Evolutionary conservation across 2,113 vertebrate species (phyloP), one percentile per base, ranked within the genome.

Genomic region (Microcebus murinus): DNA sequence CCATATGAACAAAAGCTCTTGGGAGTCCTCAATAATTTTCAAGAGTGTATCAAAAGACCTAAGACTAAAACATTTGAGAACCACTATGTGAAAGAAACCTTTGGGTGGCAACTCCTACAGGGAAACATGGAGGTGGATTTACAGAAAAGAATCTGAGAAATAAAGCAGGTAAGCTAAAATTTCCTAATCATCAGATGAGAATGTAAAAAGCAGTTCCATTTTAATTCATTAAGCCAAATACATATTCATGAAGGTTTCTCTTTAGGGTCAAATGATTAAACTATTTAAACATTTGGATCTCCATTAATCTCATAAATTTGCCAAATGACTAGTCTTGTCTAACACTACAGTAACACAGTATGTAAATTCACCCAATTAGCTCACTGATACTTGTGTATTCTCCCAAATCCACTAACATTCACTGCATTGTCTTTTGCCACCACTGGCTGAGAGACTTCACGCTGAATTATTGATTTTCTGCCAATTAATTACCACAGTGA

Each of bases 381-480:
- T 95, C 80, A 20, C 36, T 55, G 76, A 80, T 14, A 57, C 59
- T 34, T 34, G n/a, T 39, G 20, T 23, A 1, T 13, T 63, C 90
- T 90, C 92, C 65, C 84, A 67, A 81, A 84, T 42, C 80, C 91
- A 95, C 90, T 13, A 65, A n/a, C 74, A 74, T 67, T 85, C 91
- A 67, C 59, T 17, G 11, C 21, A 23, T 3, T 42, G 71, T 77
- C 81, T 93, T 95, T 63, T 48, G 71, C 59, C 86, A 95, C 68
- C 94, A 73, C 0, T 42, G 82, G 85, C 57, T 92, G 77, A 87
- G 90, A 96, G 61, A 91, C 74, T 92, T 93, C 95, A 83, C 96
- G 9, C 89, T 96, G 95, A 97, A 96, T 96, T 91, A 97, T 34
- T 91, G 95, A 96, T 95, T 91, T 85, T 27, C 91, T 94, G 93